phyloP scores from a whole-genome alignment of 2,888 invertebrate species.

The Pristionchus maxplancki region DNA sequence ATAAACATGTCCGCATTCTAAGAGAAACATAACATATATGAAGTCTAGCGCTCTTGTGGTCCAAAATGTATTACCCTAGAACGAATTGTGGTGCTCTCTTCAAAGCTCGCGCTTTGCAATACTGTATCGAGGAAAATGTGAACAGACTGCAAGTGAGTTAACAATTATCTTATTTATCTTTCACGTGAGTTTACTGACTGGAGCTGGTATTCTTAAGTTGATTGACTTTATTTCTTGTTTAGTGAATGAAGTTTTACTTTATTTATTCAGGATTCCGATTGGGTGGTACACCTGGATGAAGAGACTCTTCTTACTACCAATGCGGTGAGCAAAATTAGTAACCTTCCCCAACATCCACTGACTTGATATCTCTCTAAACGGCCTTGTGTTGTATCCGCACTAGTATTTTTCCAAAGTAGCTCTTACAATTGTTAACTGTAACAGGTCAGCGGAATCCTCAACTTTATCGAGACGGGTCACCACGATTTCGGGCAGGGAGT shows the following conservation, averaged over 20 bases:
- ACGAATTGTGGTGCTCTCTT: constrained; percentile 93
- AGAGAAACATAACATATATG: no score
- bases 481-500: constrained; percentile 92
- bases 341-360: no score
- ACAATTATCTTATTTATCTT: no score
- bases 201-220: no score
- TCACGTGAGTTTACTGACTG: no score
- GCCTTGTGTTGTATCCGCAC: no score
- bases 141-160: constrained; percentile 81
- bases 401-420: no score
- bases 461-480: constrained; percentile 94
- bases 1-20: no score
- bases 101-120: constrained; percentile 94
- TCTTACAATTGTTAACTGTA: no score
- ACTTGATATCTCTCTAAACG: no score
- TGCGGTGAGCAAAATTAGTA: constrained; percentile 81
- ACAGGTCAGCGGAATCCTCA: constrained; percentile 83
- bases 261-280: constrained; percentile 85
- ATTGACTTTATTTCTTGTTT: no score
- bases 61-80: constrained; percentile 78
- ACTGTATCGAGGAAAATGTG: constrained; percentile 92
- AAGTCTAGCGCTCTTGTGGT: neutral
- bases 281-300: constrained; percentile 94
- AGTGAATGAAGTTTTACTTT: no score
- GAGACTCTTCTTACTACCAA: constrained; percentile 95